Base-by-base conservation (phyloP, 92 coral and sea anemone species). In the Bergia puertoricense region DNA sequence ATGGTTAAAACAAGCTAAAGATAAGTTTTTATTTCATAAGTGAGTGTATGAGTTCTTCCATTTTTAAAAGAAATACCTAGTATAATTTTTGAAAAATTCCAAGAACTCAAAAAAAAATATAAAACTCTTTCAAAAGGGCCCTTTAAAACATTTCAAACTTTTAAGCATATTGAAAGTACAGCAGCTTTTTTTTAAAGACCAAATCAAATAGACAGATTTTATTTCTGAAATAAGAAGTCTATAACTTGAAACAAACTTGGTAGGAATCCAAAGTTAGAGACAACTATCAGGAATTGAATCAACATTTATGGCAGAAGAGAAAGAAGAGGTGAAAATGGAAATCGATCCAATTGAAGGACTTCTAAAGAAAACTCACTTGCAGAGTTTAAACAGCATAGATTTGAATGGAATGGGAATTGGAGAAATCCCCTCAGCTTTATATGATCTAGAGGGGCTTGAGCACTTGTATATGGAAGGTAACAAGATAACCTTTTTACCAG, bases 381-480 rank as follows among this genome's bases (percentile, higher is more conserved):
- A 86, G 30, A 73, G 71, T 23, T 79, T 50, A 40, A 74, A 42
- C n/a, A 41, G 82, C 42, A 81, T 94, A 77, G 94, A 94, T 85
- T 56, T 94, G 74, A 92, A 89, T 51, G 48, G 74, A 20, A 85
- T 80, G 80, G 84, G 77, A 48, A 76, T 91, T 56, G 85, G 81
- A 71, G 59, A 81, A 74, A 67, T 94, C 51, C 95, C 97, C 51
- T n/a, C 79, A 65, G 89, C 77, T 76, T 54, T 94, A 56, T 36
- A 66, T n/a, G 36, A 84, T 72, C 81, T 94, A 20, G 62, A 76
- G n/a, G 85, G 85, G 46, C 81, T 94, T 40, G 88, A 87, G 44
- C 86, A 86, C 81, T 78, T 94, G 86, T 94, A 92, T 56, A 82
- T 94, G 80, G 92, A 92, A 89, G 95, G 85, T 20, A 92, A 92